Conservation (phyloP, 2,888 invertebrate species). For the Molanna angustata region DNA sequence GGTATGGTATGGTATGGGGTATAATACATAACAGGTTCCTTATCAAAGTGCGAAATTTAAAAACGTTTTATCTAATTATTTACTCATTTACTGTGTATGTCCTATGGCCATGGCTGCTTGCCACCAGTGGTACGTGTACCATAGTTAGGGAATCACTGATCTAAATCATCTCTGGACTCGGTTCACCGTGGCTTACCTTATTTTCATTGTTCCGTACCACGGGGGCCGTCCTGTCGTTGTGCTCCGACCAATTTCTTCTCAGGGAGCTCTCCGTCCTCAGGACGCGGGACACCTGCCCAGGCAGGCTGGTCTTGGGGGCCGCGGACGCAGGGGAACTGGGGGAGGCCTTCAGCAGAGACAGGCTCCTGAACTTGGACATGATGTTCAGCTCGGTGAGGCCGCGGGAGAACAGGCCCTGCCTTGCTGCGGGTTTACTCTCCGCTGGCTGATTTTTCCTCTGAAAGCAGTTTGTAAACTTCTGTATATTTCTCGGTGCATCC, state of each 20-base stretch:
- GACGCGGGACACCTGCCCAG: neutral
- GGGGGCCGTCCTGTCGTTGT: conserved; percentile 29
- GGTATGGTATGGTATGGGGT: too few species aligned
- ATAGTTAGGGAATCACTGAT: too few species aligned
- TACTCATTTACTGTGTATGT: too few species aligned
- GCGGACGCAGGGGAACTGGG: neutral
- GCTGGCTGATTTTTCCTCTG: neutral
- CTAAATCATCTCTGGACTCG: too few species aligned
- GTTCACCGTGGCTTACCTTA: too few species aligned
- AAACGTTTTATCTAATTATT: too few species aligned
- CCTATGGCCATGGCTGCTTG: too few species aligned
- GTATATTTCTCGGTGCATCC: too few species aligned
- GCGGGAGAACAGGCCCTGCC: conserved; percentile 43
- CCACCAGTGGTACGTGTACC: too few species aligned
- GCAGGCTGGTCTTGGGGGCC: neutral
- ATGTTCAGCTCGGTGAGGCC: conserved; percentile 45
- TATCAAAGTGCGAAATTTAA: too few species aligned
- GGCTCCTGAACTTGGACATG: conserved; percentile 11
- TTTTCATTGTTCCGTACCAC: neutral
- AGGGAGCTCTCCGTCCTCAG: conserved; percentile 19
- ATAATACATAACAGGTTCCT: too few species aligned
- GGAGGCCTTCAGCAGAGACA: neutral
- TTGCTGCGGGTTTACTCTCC: neutral
- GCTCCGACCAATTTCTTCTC: conserved; percentile 31
- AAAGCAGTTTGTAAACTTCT: too few species aligned